These are phyloP conservation scores for Nyleta sp. DNA, from an alignment of 2,888 invertebrate species.

Conservation along the genomic window DNA sequence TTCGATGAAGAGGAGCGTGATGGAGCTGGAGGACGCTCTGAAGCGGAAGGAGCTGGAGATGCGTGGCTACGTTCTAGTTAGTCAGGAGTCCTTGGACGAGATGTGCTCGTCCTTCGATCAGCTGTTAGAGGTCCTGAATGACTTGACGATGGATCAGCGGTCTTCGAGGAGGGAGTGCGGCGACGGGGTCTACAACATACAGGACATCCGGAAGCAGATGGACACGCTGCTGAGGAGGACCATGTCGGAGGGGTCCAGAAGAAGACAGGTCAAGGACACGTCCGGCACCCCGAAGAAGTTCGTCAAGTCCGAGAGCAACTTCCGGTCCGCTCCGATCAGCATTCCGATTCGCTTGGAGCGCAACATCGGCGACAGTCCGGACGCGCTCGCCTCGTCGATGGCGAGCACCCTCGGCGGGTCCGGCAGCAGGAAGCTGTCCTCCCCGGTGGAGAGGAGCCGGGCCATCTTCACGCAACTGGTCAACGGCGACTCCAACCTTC, in stretches of 20 bases:
- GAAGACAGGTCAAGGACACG: not conserved
- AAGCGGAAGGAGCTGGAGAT: slow-evolving; percentile 74
- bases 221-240: slow-evolving; percentile 76
- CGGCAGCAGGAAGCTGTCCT: slow-evolving; percentile 47
- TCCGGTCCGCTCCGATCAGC: slow-evolving; percentile 55
- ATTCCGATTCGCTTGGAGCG: slow-evolving; percentile 71
- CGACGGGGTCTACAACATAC: not conserved
- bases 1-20: slow-evolving; percentile 69
- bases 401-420: slow-evolving; percentile 22
- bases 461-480: slow-evolving; percentile 76
- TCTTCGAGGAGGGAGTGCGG: not conserved
- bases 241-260: slow-evolving; percentile 69
- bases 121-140: slow-evolving; percentile 74
- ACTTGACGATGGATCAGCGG: too few species aligned
- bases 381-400: slow-evolving; percentile 53
- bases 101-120: slow-evolving; percentile 75
- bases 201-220: slow-evolving; percentile 71
- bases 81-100: slow-evolving; percentile 76
- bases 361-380: slow-evolving; percentile 74
- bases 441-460: slow-evolving; percentile 70
- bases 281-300: slow-evolving; percentile 66
- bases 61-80: slow-evolving; percentile 74
- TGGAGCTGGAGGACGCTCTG: slow-evolving; percentile 71
- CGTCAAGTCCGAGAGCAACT: slow-evolving; percentile 75
- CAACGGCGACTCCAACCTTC: slow-evolving; percentile 71